Evolutionary conservation across 2,797 vertebrate species (phyloP).

Genomic region (Erithacus rubecula): DNA sequence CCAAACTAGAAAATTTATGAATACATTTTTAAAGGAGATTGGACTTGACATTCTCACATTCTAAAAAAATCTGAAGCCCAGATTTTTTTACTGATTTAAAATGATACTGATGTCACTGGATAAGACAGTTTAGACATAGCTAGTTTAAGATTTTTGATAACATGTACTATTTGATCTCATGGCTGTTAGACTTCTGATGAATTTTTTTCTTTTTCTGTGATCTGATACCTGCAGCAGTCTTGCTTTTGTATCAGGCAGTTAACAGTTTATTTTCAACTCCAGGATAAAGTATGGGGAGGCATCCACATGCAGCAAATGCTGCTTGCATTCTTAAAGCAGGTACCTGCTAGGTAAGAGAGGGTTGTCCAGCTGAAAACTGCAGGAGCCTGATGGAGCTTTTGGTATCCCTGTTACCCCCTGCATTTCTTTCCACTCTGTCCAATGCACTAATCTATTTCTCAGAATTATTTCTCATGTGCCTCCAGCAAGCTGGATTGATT

Average conservation of each 20-base stretch:
- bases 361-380: not conserved
- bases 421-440: not conserved
- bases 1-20: not conserved
- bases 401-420: not conserved
- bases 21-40: not conserved
- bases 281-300: accelerated
- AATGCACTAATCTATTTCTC: not conserved
- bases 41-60: not conserved
- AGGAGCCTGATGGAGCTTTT: not conserved
- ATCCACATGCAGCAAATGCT: not conserved
- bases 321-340: accelerated
- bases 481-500: conserved; percentile 5
- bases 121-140: not conserved
- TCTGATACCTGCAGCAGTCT: not conserved
- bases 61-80: not conserved
- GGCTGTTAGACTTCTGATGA: not conserved
- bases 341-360: not conserved
- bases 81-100: not conserved
- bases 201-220: not conserved
- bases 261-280: not conserved
- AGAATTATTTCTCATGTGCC: not conserved
- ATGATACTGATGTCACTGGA: not conserved
- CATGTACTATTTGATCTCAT: not conserved
- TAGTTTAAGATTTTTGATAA: not conserved
- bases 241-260: not conserved